Evolutionary conservation across 2,888 invertebrate species (phyloP).

Genomic region (Xestia xanthographa): DNA sequence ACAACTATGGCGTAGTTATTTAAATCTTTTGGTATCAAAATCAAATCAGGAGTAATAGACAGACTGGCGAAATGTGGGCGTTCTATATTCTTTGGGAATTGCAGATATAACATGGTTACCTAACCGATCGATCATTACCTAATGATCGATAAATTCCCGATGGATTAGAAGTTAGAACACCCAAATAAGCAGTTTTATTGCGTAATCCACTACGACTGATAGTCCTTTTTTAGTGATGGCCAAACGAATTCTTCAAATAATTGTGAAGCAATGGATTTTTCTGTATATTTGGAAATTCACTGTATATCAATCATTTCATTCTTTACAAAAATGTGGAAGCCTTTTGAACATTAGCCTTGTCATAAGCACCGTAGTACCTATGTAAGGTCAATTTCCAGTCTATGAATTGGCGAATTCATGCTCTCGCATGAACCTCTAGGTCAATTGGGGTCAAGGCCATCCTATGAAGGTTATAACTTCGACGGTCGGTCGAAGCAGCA

Average conservation of each 20-base stretch:
- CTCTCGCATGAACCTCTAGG: background rate
- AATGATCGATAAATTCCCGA: background rate
- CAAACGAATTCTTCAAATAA: background rate
- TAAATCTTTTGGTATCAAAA: background rate
- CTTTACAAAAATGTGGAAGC: background rate
- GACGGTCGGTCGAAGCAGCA: background rate
- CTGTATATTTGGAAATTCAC: background rate
- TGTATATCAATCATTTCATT: background rate
- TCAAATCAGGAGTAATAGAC: background rate
- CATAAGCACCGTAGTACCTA: conserved; percentile 21
- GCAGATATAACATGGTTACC: too few relatives aligned
- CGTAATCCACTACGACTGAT: background rate
- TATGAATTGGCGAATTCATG: conserved; percentile 17
- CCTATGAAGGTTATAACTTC: conserved; percentile 9
- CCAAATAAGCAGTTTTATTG: too few relatives aligned
- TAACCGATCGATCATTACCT: too few relatives aligned
- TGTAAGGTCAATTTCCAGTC: conserved; percentile 9
- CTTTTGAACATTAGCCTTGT: conserved; percentile 11
- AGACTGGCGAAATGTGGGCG: background rate
- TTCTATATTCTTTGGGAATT: background rate
- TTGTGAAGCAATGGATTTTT: background rate
- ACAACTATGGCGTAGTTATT: background rate
- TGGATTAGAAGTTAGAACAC: background rate
- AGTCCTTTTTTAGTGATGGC: background rate
- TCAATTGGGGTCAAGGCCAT: conserved; percentile 35